Percentiles rank a stretch among this genome's conserved stretches.
Evolutionary conservation across 2,113 vertebrate species (phyloP).

Genomic region (Toxotes chatareus): DNA sequence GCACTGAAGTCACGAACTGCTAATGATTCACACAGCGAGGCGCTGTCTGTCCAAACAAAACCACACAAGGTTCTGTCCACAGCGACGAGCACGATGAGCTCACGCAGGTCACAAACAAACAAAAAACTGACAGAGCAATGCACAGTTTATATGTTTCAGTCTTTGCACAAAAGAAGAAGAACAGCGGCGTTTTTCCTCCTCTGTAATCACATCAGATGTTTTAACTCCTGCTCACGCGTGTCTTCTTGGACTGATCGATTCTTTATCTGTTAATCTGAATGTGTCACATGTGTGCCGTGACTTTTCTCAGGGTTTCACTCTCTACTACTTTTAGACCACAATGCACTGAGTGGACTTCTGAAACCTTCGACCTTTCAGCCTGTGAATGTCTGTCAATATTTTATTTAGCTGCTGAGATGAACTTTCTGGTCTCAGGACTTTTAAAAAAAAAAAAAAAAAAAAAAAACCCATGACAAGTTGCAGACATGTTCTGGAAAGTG

Average conservation of each 20-base stretch:
- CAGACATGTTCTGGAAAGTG: slow-evolving; percentile 1
- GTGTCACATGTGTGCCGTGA: background rate
- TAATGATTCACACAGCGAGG: slow-evolving; percentile 18
- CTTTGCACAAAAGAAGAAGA: background rate
- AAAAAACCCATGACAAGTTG: background rate
- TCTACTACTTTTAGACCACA: slow-evolving; percentile 25
- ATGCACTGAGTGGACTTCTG: slow-evolving; percentile 37
- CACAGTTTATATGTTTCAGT: background rate
- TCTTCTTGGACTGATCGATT: slow-evolving; percentile 13
- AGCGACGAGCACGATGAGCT: background rate
- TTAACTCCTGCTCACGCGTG: background rate
- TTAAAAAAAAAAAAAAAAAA: background rate
- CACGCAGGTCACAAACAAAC: background rate
- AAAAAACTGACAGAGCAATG: background rate
- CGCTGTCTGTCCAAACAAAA: background rate
- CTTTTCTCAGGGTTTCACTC: slow-evolving; percentile 48
- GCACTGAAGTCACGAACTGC: slow-evolving; percentile 56
- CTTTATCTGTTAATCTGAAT: background rate
- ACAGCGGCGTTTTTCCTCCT: background rate
- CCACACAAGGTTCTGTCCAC: too few species aligned
- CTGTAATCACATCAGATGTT: background rate
- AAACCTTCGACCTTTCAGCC: background rate
- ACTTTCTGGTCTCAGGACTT: background rate
- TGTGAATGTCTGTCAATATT: slow-evolving; percentile 6
- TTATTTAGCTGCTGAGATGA: background rate